phyloP scores from a whole-genome alignment of 2,113 vertebrate species.

The Acrocephalus kingi region DNA sequence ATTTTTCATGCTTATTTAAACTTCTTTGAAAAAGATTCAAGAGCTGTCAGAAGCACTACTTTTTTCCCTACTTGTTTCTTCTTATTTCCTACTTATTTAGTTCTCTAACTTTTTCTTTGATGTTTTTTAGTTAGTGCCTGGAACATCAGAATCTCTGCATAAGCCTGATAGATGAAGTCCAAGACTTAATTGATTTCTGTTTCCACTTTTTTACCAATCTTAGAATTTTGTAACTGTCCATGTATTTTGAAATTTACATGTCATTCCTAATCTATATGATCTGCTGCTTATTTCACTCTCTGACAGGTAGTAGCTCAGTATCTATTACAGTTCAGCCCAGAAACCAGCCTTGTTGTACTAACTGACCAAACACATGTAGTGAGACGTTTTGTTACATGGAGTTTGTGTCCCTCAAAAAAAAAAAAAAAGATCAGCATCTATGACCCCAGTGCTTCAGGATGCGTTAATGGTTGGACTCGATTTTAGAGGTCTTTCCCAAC shows the following conservation, averaged over 20 bases:
- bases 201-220: not conserved
- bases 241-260: not conserved
- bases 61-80: not conserved
- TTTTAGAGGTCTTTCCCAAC: not conserved
- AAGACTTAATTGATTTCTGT: not conserved
- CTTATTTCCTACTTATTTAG: not conserved
- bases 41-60: not conserved
- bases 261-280: not conserved
- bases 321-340: not conserved
- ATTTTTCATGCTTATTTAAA: not conserved
- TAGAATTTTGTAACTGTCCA: not conserved
- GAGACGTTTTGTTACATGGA: not conserved
- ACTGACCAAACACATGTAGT: rapidly evolving
- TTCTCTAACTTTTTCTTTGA: not conserved
- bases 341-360: rapidly evolving
- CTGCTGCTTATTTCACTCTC: not conserved
- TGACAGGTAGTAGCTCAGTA: not conserved
- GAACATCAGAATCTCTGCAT: not conserved
- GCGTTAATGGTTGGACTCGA: rapidly evolving
- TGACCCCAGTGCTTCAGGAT: not conserved
- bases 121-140: not conserved
- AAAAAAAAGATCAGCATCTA: not conserved
- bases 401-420: not conserved
- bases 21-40: not conserved
- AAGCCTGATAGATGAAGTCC: not conserved